These are phyloP conservation scores for Dinoponera quadriceps DNA, from an alignment of 1,140 invertebrate species.

Conservation along the genomic window DNA sequence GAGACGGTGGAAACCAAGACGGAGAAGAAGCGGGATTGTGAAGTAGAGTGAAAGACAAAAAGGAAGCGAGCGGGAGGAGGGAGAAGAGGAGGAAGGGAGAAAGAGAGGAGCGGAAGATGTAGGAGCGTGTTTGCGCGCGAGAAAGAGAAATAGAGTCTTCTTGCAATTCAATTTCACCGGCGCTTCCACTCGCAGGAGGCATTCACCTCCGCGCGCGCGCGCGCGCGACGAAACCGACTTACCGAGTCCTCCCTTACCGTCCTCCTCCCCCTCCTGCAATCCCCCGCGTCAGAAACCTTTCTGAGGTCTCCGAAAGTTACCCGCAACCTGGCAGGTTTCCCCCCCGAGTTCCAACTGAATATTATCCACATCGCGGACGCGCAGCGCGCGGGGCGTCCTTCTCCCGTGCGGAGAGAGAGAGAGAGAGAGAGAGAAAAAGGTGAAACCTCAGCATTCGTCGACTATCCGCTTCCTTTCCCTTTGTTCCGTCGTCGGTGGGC, in stretches of 20 bases:
- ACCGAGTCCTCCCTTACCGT: background rate
- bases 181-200: conserved; percentile 71
- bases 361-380: conserved; percentile 34
- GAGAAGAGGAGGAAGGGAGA: background rate
- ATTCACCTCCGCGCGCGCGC: conserved; percentile 60
- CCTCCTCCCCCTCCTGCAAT: background rate
- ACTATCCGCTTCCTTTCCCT: conserved; percentile 16
- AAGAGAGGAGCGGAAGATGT: background rate
- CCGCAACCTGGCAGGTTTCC: conserved; percentile 71
- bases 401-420: background rate
- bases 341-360: conserved; percentile 57
- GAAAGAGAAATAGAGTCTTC: conserved; percentile 64
- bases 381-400: background rate
- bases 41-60: conserved; percentile 10
- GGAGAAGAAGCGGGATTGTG: conserved; percentile 45
- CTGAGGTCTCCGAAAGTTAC: conserved; percentile 61
- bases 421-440: too few relatives aligned
- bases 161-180: conserved; percentile 79
- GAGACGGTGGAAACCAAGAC: conserved; percentile 23
- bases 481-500: conserved; percentile 1
- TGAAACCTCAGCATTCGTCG: conserved; percentile 6
- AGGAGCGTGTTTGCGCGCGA: conserved; percentile 39
- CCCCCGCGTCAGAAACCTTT: conserved; percentile 25
- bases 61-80: background rate
- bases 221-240: conserved; percentile 60